Evolutionary conservation across 1,140 invertebrate species (phyloP).

Genomic region (Drosophila athabasca): DNA sequence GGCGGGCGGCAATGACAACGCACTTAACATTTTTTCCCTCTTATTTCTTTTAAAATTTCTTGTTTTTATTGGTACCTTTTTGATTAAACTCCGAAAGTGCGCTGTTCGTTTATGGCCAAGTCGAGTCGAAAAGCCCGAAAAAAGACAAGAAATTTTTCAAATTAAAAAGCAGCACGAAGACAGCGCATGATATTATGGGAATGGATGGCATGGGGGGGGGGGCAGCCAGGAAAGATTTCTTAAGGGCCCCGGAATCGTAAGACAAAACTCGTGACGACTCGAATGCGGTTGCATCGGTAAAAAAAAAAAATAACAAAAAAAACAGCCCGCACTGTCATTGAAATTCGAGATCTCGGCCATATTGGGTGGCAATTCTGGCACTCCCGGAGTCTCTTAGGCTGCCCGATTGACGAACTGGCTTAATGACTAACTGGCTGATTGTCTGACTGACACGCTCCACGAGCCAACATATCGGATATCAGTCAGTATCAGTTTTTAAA

Average conservation of each 20-base stretch:
- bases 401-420: constrained; percentile 48
- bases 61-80: constrained; percentile 30
- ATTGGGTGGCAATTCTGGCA: constrained; percentile 28
- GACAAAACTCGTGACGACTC: constrained; percentile 42
- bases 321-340: constrained; percentile 41
- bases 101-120: constrained; percentile 51
- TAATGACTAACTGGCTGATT: constrained; percentile 27
- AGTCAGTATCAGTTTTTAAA: neutral
- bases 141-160: constrained; percentile 31
- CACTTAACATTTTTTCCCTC: constrained; percentile 62
- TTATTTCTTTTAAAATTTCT: neutral
- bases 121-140: constrained; percentile 34
- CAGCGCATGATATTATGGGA: constrained; percentile 54
- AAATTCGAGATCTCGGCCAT: constrained; percentile 52
- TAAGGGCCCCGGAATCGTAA: constrained; percentile 27
- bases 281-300: constrained; percentile 45
- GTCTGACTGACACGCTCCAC: constrained; percentile 5
- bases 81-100: constrained; percentile 49
- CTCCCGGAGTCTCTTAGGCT: no score
- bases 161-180: constrained; percentile 57
- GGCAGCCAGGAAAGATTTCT: constrained; percentile 13
- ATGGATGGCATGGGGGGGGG: constrained; percentile 10
- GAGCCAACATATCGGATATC: constrained; percentile 26
- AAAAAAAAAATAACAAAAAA: constrained; percentile 8
- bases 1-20: constrained; percentile 60